Evolutionary conservation across 2,113 vertebrate genomes (phyloP).

Genomic region (Panurus biarmicus): DNA sequence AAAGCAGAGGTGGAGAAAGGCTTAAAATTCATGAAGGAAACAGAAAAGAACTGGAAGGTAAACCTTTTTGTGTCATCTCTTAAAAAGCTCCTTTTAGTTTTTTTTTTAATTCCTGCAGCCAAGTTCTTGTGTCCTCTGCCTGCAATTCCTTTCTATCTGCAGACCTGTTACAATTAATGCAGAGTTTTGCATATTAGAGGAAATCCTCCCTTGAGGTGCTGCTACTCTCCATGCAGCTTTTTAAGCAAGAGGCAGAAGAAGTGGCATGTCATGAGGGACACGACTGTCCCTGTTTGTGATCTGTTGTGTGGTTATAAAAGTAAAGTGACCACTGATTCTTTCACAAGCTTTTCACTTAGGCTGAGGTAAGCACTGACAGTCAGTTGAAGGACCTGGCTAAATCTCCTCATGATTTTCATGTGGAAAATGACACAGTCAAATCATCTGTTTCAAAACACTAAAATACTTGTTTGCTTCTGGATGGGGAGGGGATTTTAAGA

Average conservation of each 20-base stretch:
- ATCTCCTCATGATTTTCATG: not conserved
- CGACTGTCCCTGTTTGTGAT: not conserved
- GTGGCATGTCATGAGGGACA: not conserved
- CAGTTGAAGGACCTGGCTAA: not conserved
- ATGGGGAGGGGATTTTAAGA: not conserved
- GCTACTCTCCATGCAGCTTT: not conserved
- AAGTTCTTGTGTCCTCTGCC: not conserved
- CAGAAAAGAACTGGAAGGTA: slow-evolving; percentile 89
- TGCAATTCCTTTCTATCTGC: not conserved
- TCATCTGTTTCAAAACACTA: not conserved
- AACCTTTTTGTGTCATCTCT: not conserved
- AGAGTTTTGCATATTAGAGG: not conserved
- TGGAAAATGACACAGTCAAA: not conserved
- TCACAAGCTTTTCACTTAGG: not conserved
- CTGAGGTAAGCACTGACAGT: not conserved
- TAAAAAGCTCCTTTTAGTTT: not conserved
- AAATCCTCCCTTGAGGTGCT: not conserved
- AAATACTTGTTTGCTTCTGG: not conserved
- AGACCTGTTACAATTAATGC: not conserved
- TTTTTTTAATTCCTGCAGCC: not conserved
- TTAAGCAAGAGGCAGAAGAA: not conserved
- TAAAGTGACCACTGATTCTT: not conserved
- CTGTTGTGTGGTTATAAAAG: not conserved
- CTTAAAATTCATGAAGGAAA: slow-evolving; percentile 82
- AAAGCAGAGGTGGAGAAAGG: slow-evolving; percentile 81